These are phyloP conservation scores for Mimas tiliae DNA, from an alignment of 2,888 invertebrate species.

Conservation along the genomic window DNA sequence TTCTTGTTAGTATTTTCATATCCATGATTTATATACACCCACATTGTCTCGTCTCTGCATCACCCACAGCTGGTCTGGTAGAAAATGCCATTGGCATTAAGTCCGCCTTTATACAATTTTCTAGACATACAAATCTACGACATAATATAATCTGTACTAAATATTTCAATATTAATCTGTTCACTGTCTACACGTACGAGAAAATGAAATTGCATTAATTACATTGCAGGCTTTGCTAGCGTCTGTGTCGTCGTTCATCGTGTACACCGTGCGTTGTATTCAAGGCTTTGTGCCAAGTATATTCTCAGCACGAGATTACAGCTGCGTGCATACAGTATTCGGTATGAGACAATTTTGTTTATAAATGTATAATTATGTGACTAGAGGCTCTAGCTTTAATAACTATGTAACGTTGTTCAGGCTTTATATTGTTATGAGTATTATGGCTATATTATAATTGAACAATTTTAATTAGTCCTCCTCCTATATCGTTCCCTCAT, in stretches of 20 bases:
- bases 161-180: not conserved
- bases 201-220: slow-evolving; percentile 23
- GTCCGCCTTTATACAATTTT: no score
- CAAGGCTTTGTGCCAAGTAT: slow-evolving; percentile 18
- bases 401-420: not conserved
- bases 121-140: not conserved
- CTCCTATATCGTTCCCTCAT: no score
- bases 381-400: slow-evolving; percentile 2
- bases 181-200: not conserved
- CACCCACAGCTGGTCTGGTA: no score
- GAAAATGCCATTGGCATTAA: no score
- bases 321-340: slow-evolving; percentile 14
- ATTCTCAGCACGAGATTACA: slow-evolving; percentile 9
- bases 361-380: slow-evolving; percentile 20
- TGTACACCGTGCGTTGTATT: slow-evolving; percentile 5
- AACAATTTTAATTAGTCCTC: no score
- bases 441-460: no score
- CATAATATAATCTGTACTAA: not conserved
- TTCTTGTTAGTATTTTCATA: no score
- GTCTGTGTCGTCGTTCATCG: slow-evolving; percentile 7
- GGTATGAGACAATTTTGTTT: slow-evolving; percentile 23
- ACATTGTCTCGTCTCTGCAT: no score
- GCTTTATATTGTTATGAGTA: not conserved
- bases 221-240: slow-evolving; percentile 4
- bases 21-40: no score